Evolutionary conservation across 2,113 vertebrate genomes (phyloP), one percentile per base, ranked within the genome.

Genomic region (Aldabrachelys gigantea): DNA sequence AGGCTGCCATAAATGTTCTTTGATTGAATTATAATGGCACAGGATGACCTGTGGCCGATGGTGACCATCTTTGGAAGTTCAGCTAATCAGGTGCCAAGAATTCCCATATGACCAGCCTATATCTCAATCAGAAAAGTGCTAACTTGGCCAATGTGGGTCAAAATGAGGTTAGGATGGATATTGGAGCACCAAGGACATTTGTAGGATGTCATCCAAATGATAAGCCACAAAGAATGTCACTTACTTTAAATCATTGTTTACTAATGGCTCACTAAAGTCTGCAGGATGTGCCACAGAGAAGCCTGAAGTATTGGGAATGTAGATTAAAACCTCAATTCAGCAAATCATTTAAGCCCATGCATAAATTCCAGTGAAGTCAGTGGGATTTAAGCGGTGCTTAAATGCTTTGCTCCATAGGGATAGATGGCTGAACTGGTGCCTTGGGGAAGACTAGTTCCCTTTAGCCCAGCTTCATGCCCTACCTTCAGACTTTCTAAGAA

Each of bases 381-480:
- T 44, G 35, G 59, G 88, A 90, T 88, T 90, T 94, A 80, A 93
- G 83, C 82, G 80, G 76, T 84, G 89, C 5, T 0, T 85, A 91
- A 86, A 79, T 78, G 94, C 81, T 88, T 96, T 93, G 85, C 93
- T 93, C 9, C 5, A 2, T 5, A 53, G 52, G n/a, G 85, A 79
- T 54, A 49, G 85, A n/a, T 76, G 87, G 90, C 84, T 91, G 87
- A 94, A 92, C 87, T 54, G 78, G 76, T 50, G 84, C 95, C 79
- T 87, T 6, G 5, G 49, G 88, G 84, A 80, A 79, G 78, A 92
- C 89, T 83, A 82, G 78, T 95, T 97, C 80, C 84, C 80, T 96
- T 94, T 91, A 90, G 86, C 93, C 89, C 91, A 92, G 47, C 85
- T 90, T 81, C 72, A 53, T 96, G 89, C 89, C 90, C 96, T 95